Conservation (phyloP, 2,888 invertebrate species). For the Hyppa rectilinea region DNA sequence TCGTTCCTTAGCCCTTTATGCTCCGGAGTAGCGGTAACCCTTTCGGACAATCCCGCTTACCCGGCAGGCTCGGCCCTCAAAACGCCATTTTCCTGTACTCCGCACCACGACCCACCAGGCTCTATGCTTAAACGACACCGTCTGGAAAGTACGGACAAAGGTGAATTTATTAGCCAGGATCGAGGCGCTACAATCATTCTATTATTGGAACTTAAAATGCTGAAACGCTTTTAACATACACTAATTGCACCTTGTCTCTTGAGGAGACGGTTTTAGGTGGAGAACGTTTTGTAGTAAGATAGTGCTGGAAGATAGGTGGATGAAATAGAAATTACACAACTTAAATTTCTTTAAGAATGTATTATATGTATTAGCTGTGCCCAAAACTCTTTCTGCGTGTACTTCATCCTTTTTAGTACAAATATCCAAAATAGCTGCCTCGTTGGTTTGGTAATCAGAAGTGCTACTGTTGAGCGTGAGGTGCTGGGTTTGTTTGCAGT, state of each 20-base stretch:
- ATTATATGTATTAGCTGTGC: neutral
- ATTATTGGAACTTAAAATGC: conserved; percentile 61
- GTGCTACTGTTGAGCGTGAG: too few species aligned
- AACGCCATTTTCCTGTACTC: conserved; percentile 42
- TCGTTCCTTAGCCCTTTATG: too few species aligned
- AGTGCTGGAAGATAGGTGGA: neutral
- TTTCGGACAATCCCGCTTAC: too few species aligned
- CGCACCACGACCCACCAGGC: conserved; percentile 61
- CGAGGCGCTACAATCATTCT: conserved; percentile 59
- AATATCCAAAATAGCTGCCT: too few species aligned
- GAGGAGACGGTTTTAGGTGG: neutral
- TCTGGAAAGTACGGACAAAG: conserved; percentile 84
- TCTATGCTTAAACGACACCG: conserved; percentile 75
- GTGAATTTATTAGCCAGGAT: conserved; percentile 75
- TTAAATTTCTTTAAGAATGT: neutral
- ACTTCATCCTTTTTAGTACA: too few species aligned
- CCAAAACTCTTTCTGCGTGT: too few species aligned
- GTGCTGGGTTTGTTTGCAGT: too few species aligned
- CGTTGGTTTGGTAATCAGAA: too few species aligned
- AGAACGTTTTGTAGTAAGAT: neutral
- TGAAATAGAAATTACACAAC: neutral
- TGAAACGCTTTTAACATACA: conserved; percentile 50
- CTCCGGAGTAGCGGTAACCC: too few species aligned
- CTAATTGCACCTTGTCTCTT: conserved; percentile 47
- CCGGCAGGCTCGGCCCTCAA: too few species aligned